phyloP scores from a whole-genome alignment of 2,113 vertebrate genomes.

The Elgaria multicarinata region DNA sequence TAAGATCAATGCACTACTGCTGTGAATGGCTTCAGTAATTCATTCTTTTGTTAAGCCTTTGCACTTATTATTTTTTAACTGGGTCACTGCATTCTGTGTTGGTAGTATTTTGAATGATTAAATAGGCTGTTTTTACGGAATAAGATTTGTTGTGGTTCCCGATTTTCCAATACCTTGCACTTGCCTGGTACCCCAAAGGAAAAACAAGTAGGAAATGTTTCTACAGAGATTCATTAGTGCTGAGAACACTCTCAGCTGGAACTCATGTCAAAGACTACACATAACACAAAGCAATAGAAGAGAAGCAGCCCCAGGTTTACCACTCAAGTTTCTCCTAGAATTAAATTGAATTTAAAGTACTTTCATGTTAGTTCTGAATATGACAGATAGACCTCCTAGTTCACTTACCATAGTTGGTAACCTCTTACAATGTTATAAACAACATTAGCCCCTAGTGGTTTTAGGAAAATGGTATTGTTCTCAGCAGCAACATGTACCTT shows the following conservation, averaged over 20 bases:
- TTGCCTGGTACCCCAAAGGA: not conserved
- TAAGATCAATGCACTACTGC: not conserved
- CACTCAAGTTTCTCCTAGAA: slow-evolving; percentile 12
- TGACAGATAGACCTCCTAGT: not conserved
- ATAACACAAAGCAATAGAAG: not conserved
- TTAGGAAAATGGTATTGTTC: not conserved
- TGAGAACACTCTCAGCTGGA: slow-evolving; percentile 15
- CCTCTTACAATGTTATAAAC: not conserved
- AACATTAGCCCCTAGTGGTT: slow-evolving; percentile 5
- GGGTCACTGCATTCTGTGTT: not conserved
- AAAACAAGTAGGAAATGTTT: slow-evolving; percentile 22
- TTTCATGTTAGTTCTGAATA: slow-evolving; percentile 26
- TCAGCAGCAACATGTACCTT: not conserved
- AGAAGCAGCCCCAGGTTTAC: slow-evolving; percentile 9
- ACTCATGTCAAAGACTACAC: slow-evolving; percentile 12
- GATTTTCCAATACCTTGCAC: not conserved
- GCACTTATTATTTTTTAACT: slow-evolving; percentile 28
- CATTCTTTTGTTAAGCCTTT: not conserved
- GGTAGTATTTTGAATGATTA: slow-evolving; percentile 20
- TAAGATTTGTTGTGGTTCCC: slow-evolving; percentile 1
- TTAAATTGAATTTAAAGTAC: slow-evolving; percentile 15
- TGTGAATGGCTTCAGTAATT: not conserved
- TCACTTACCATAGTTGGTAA: slow-evolving; percentile 31
- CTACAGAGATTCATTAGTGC: slow-evolving; percentile 12
- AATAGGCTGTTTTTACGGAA: not conserved